Evolutionary conservation across 2,888 invertebrate species (phyloP), one percentile per base, ranked within the genome.

Genomic region (Nycteola revayana): DNA sequence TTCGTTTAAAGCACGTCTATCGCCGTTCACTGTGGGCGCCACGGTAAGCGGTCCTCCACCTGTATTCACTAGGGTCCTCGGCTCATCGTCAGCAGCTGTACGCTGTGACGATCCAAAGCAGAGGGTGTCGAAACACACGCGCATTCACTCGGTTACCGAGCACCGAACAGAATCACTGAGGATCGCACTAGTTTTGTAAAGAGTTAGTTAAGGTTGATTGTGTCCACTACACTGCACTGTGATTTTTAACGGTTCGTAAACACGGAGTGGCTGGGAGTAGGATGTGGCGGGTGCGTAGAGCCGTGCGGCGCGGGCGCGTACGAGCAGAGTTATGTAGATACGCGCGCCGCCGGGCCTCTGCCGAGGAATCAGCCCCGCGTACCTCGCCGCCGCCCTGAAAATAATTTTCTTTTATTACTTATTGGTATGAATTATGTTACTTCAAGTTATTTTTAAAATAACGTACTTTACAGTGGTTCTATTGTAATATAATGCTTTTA

Each of bases 31-130:
- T 40, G 87, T 86, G 44, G 83, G 87, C 71, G 89, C 85, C 80
- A 85, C 85, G 77, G 87, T 86, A 69, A 84, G 76, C 61, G 85
- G 78, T 70, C 85, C 84, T 67, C 84, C 81, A 64, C 84, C 83
- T 68, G 83, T 77, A 53, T 81, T 75, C 71, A 85, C 84, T 81
- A 86, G 57, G 81, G 82, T 75, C 82, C 89, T 89, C 83, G 90
- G 89, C 79, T 92, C 92, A 91, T 94, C 94, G 91, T 94, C 94
- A 91, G 91, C 93, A 92, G 91, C 92, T 90, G 92, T 91, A 79
- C 93, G 93, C 91, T 93, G 94, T 93, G 92, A 92, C 91, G 94
- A 94, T 92, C 95, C 94, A 93, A 95, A 95, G 93, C 95, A 95
- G 90, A 94, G 91, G 91, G 93, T 93, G 90, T 95, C 95, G 90